Base-by-base conservation (phyloP, 2,113 vertebrate genomes). In the Centropus unirufus region DNA sequence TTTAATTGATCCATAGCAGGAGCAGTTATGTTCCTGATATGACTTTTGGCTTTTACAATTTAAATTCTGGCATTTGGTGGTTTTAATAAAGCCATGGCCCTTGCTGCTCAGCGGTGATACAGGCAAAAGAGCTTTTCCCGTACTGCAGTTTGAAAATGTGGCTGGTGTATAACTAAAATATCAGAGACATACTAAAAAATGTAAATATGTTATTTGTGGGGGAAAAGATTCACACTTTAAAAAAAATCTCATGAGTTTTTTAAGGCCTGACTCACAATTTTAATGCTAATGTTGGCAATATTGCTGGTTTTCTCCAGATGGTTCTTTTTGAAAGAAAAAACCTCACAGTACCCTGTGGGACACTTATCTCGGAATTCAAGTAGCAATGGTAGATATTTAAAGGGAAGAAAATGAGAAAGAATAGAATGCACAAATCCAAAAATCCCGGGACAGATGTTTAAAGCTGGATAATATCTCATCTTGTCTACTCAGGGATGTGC, bases 261-360 rank as follows among this genome's bases (percentile, higher is more conserved):
- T 44, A 82, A 90, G 36, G 55, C 26, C 52, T 86, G 78, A 88
- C 87, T 92, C 87, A 86, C 47, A 83, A 47, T 90, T 96, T 94
- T 92, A 94, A 85, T 96, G 85, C 64, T 87, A 61, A 34, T 86
- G 27, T 88, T 95, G 93, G 79, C 92, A 95, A 88, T 95, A 94
- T 62, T 86, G 83, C n/a, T 87, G 42, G 18, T 88, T 95, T 74
- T 94, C 93, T 95, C 90, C 93, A 96, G 90, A 95, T 94, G 90
- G 82, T 81, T 89, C 89, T 69, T 80, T 95, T 19, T 44, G 13
- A 93, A 88, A 74, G 12, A 34, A 87, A 91, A 94, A 73, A 15
- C 5, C 42, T 67, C 52, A 32, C 46, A 61, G 63, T 47, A 80
- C 55, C 47, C 68, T 57, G n/a, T 86, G 94, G 82, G 75, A 89